Conservation (phyloP, 37 sponge, comb jelly and placozoan genomes). For the Hormiphora californensis region DNA sequence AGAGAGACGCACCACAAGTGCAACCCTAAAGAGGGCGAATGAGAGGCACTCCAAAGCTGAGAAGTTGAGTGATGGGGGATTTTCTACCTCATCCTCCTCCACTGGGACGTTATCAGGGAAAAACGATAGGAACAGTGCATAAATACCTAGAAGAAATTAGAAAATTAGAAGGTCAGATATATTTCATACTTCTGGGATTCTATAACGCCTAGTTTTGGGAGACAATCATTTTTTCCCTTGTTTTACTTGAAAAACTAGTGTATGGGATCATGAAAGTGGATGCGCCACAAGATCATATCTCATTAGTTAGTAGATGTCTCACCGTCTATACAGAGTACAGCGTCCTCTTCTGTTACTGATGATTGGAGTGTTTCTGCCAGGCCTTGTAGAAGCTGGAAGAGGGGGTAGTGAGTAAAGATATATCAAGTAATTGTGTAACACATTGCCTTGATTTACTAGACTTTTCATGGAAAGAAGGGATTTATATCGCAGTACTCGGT, state of each 20-base stretch:
- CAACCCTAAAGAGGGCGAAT: neutral
- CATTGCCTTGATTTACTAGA: too few species aligned
- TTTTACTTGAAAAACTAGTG: neutral
- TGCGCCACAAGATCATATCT: neutral
- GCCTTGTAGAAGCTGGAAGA: slow-evolving; percentile 30
- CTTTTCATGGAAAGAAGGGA: too few species aligned
- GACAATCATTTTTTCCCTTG: neutral
- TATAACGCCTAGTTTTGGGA: neutral
- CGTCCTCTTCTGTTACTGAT: slow-evolving; percentile 31
- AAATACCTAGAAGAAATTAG: slow-evolving; percentile 22
- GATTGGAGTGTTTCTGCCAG: neutral
- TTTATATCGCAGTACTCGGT: too few species aligned
- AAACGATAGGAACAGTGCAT: neutral
- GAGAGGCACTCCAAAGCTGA: neutral
- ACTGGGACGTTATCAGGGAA: neutral
- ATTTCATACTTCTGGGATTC: too few species aligned
- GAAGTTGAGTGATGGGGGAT: slow-evolving; percentile 33
- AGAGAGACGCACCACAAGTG: neutral
- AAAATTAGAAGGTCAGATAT: too few species aligned
- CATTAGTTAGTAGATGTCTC: too few species aligned
- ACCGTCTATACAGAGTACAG: slow-evolving; percentile 29
- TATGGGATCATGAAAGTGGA: neutral
- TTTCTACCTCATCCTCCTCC: slow-evolving; percentile 10
- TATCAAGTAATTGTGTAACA: too few species aligned
- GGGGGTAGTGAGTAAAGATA: too few species aligned